Conservation (phyloP, 2,888 invertebrate species). For the Cetonia aurata region DNA sequence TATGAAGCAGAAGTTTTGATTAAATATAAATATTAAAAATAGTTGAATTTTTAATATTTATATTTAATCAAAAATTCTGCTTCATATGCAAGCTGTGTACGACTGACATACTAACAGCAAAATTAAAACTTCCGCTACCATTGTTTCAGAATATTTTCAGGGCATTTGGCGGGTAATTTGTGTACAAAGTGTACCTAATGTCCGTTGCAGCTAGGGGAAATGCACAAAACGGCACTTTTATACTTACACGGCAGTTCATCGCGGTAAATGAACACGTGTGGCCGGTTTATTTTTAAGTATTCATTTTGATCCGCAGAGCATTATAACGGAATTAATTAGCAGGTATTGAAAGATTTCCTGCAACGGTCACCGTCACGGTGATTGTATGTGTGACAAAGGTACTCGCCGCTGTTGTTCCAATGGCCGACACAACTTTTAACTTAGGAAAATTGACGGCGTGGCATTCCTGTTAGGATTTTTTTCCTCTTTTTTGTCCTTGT, state of each 20-base stretch:
- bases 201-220: conserved; percentile 21
- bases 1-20: too few relatives aligned
- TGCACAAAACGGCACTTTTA: conserved; percentile 14
- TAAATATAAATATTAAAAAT: too few relatives aligned
- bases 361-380: conserved; percentile 24
- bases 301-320: conserved; percentile 42
- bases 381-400: conserved; percentile 35
- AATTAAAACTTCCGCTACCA: background rate
- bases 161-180: background rate
- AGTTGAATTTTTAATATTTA: too few relatives aligned
- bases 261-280: conserved; percentile 39
- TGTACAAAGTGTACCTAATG: conserved; percentile 14
- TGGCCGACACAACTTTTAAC: conserved; percentile 38
- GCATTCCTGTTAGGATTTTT: conserved; percentile 37
- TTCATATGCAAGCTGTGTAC: too few relatives aligned
- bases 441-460: conserved; percentile 35
- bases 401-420: conserved; percentile 17
- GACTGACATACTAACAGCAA: too few relatives aligned
- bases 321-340: conserved; percentile 40
- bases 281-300: conserved; percentile 42
- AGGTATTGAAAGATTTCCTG: conserved; percentile 35
- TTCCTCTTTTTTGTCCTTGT: conserved; percentile 26
- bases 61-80: too few relatives aligned
- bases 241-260: conserved; percentile 23
- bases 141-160: background rate